Evolutionary conservation across 2,797 vertebrate genomes (phyloP).

Genomic region (Meriones psammophilus): DNA sequence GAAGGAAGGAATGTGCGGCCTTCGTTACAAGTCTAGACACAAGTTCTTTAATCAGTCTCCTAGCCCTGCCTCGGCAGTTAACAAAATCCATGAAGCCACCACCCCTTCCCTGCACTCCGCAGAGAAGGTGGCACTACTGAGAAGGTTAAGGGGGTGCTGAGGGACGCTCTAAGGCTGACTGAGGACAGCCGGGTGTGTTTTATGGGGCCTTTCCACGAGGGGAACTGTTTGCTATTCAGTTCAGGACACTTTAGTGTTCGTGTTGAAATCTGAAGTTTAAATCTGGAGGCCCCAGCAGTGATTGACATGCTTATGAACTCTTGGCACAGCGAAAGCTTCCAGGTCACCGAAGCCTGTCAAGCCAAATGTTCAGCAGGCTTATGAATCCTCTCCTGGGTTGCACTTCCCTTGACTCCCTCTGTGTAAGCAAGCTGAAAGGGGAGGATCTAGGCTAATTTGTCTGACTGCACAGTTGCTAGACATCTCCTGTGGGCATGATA

Average conservation of each 20-base stretch:
- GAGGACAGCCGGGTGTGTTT: neutral
- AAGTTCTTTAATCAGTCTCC: neutral
- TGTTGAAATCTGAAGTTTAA: neutral
- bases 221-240: neutral
- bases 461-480: neutral
- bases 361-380: neutral
- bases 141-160: neutral
- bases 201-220: neutral
- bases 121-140: neutral
- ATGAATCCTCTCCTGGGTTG: neutral
- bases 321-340: neutral
- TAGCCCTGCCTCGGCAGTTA: neutral
- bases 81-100: neutral
- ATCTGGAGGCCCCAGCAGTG: neutral
- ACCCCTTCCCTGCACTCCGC: neutral
- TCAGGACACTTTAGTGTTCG: neutral
- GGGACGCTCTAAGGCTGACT: neutral
- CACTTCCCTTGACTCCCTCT: neutral
- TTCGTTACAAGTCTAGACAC: neutral
- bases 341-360: neutral
- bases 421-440: constrained; percentile 32
- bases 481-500: rapidly evolving
- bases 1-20: neutral
- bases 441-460: neutral
- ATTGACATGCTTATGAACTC: neutral